Conservation (phyloP, 2,797 vertebrate genomes). For the Hippopotamyrus pictus region DNA sequence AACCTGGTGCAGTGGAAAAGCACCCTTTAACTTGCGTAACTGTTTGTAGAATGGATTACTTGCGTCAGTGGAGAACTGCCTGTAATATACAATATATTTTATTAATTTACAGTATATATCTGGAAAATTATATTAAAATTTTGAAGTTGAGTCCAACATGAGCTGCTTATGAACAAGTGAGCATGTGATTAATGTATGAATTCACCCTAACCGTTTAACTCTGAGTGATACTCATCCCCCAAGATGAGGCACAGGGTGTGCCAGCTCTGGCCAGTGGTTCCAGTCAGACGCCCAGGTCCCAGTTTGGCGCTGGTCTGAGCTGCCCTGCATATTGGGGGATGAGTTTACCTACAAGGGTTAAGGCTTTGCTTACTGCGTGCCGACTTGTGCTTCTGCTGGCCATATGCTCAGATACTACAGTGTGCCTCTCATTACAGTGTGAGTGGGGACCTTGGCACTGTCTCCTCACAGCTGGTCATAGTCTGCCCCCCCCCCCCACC, state of each 20-base stretch:
- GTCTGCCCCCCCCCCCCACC: background rate
- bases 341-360: background rate
- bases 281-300: background rate
- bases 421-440: background rate
- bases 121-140: background rate
- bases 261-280: background rate
- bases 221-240: background rate
- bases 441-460: background rate
- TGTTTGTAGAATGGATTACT: background rate
- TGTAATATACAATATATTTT: background rate
- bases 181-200: background rate
- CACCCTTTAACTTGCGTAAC: background rate
- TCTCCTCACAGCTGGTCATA: background rate
- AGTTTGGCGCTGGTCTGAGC: background rate
- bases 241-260: background rate
- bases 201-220: background rate
- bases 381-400: background rate
- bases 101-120: background rate
- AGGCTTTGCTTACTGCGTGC: background rate
- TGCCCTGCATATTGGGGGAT: background rate
- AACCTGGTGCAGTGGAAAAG: background rate
- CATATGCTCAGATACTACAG: background rate
- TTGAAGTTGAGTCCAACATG: background rate
- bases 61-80: background rate
- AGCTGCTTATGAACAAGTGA: background rate